Conservation (phyloP, 2,113 vertebrate species). For the Hyla sarda region DNA sequence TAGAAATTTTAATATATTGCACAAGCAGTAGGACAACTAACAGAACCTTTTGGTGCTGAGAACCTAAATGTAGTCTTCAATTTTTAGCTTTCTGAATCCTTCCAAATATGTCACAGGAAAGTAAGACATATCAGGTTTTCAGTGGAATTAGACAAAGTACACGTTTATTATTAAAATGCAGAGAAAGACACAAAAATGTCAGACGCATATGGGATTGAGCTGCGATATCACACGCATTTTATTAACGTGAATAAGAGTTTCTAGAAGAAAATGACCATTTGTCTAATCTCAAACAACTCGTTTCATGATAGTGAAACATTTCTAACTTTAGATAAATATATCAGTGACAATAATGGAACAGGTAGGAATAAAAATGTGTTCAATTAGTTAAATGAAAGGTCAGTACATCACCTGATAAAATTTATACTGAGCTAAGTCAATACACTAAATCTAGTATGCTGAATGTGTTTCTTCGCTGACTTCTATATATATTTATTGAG, state of each 20-base stretch:
- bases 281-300: neutral
- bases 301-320: neutral
- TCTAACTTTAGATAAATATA: constrained; percentile 13
- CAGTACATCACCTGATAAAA: constrained; percentile 38
- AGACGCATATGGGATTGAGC: neutral
- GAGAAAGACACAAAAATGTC: neutral
- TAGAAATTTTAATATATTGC: no score
- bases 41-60: no score
- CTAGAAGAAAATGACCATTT: neutral
- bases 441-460: constrained; percentile 38
- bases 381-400: constrained; percentile 56
- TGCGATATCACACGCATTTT: neutral
- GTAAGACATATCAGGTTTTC: no score
- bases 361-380: constrained; percentile 39
- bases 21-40: no score
- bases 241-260: neutral
- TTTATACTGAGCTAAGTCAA: constrained; percentile 41
- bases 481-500: constrained; percentile 51
- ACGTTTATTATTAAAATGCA: no score
- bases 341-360: constrained; percentile 17
- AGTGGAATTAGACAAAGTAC: no score
- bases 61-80: no score
- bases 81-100: no score
- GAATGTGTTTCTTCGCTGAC: constrained; percentile 34
- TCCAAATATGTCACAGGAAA: no score